These are phyloP conservation scores for Acridotheres tristis DNA, from an alignment of 2,797 vertebrate genomes.

Conservation along the genomic window DNA sequence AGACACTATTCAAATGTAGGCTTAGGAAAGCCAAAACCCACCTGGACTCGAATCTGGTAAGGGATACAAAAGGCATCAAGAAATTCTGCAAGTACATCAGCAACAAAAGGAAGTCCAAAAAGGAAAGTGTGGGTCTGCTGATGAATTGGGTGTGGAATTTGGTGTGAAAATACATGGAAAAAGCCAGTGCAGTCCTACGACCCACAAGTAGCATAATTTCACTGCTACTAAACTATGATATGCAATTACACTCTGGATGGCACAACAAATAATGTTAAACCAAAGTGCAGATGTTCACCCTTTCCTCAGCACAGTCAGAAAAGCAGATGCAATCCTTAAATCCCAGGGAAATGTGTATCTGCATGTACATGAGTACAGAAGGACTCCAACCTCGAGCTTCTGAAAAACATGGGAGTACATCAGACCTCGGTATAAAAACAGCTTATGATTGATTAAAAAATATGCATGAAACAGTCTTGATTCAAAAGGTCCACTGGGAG, in stretches of 20 bases:
- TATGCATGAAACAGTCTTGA: not conserved
- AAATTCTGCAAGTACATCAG: not conserved
- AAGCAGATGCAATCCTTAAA: not conserved
- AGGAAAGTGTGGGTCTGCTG: not conserved
- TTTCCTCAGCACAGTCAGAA: not conserved
- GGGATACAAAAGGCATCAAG: not conserved
- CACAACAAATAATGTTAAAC: not conserved
- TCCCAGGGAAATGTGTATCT: not conserved
- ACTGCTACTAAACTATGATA: not conserved
- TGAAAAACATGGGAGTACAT: not conserved
- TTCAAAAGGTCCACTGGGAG: not conserved
- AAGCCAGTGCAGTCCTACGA: not conserved
- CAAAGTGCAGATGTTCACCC: not conserved
- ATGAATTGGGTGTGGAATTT: not conserved
- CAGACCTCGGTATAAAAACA: not conserved
- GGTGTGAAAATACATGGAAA: not conserved
- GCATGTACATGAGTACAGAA: not conserved
- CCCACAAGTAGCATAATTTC: not conserved
- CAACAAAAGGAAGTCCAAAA: not conserved
- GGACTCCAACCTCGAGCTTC: not conserved
- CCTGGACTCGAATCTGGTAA: not conserved
- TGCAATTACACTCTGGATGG: not conserved
- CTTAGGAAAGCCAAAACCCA: not conserved
- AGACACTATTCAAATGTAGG: not conserved
- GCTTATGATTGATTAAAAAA: not conserved